A percentile compares a stretch with the other conserved stretches of the same genome.
Evolutionary conservation across 2,797 vertebrate genomes (phyloP).

Genomic region (Acipenser ruthenus): DNA sequence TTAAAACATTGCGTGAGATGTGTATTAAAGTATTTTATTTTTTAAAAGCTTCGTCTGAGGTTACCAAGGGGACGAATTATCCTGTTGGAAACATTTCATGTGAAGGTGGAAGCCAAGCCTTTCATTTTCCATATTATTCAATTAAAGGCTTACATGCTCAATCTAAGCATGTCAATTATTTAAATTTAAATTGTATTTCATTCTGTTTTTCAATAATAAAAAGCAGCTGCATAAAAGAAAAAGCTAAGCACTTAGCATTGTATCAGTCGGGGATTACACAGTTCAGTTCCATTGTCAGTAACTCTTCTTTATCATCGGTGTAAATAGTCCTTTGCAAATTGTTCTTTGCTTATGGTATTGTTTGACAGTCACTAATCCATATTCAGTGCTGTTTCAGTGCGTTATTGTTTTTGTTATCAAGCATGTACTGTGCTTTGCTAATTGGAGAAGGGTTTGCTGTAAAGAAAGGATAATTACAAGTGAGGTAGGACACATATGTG

Average conservation of each 20-base stretch:
- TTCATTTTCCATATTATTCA: constrained; percentile 63
- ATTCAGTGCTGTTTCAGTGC: constrained; percentile 45
- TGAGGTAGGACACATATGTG: constrained; percentile 44
- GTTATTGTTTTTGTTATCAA: constrained; percentile 37
- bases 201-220: constrained; percentile 47
- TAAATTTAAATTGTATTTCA: constrained; percentile 41
- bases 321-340: constrained; percentile 6
- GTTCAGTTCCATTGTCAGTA: constrained; percentile 8
- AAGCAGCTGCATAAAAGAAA: constrained; percentile 31
- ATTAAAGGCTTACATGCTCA: constrained; percentile 54
- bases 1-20: not conserved
- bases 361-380: constrained; percentile 47
- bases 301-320: constrained; percentile 9
- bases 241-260: constrained; percentile 14
- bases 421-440: constrained; percentile 29
- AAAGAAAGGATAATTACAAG: constrained; percentile 40
- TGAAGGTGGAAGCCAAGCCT: constrained; percentile 50
- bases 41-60: constrained; percentile 22
- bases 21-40: not conserved
- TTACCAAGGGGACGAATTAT: constrained; percentile 46
- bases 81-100: constrained; percentile 40
- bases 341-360: not conserved
- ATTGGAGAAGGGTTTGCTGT: constrained; percentile 45
- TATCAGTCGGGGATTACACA: constrained; percentile 26
- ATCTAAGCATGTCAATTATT: constrained; percentile 48